A percentile compares a stretch with the other conserved stretches of the same genome.
Conservation (phyloP, 2,797 vertebrate species). For the Bovichtus diacanthus region DNA sequence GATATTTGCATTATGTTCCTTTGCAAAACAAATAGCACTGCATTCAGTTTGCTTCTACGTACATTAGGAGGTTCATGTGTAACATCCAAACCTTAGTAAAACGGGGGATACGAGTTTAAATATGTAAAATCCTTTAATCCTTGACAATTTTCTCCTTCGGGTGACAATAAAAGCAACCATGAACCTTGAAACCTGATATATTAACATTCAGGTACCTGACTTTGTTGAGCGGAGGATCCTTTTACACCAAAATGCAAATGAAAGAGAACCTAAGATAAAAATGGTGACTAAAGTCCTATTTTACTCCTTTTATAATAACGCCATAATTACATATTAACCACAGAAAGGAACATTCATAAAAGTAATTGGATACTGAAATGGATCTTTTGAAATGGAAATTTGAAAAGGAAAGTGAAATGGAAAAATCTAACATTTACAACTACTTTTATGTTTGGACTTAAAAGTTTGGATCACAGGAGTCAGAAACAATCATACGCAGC, state of each 20-base stretch:
- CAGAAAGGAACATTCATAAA: too few species aligned
- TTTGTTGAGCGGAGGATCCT: neutral
- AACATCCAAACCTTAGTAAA: neutral
- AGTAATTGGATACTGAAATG: too few species aligned
- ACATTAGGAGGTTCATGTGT: neutral
- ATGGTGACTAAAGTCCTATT: neutral
- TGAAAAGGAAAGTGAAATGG: too few species aligned
- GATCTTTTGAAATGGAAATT: too few species aligned
- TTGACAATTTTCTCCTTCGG: neutral
- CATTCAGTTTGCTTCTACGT: neutral
- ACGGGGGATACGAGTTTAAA: neutral
- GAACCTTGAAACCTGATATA: neutral
- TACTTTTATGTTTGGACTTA: too few species aligned
- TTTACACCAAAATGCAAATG: neutral
- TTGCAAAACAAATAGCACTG: neutral
- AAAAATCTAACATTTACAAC: too few species aligned
- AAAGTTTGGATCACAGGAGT: too few species aligned
- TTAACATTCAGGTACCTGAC: neutral
- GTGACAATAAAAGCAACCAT: neutral
- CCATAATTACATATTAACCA: neutral
- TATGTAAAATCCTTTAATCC: neutral
- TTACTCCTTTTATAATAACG: neutral
- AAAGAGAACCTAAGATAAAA: neutral
- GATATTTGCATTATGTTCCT: constrained; percentile 15
- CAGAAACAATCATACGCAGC: too few species aligned